Evolutionary conservation across 1,140 invertebrate species (phyloP).

Genomic region (Bicyclus anynana): DNA sequence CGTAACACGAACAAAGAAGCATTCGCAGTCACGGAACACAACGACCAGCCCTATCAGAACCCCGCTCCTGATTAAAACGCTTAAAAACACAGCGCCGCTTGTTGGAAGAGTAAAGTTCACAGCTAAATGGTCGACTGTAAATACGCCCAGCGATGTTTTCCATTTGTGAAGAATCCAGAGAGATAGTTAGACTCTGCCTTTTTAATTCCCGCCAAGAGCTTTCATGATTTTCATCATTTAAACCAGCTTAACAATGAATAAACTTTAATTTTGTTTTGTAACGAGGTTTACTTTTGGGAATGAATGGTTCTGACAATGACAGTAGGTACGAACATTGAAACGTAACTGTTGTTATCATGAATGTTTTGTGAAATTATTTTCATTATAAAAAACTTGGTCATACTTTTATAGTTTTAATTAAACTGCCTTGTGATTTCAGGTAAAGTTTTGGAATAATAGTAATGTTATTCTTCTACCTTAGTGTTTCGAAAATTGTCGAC

Average conservation of each 20-base stretch:
- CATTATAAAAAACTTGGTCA: no score
- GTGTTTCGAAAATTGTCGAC: no score
- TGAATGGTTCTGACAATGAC: not conserved
- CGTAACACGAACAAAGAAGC: constrained; percentile 22
- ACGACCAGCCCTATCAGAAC: constrained; percentile 6
- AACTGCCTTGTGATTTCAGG: no score
- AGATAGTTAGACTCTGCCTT: constrained; percentile 19
- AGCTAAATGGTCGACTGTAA: constrained; percentile 15
- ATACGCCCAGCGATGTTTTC: constrained; percentile 13
- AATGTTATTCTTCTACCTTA: no score
- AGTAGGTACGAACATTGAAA: no score
- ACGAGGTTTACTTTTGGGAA: not conserved
- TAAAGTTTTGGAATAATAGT: no score
- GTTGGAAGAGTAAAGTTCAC: constrained; percentile 8
- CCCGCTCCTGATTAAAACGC: constrained; percentile 18
- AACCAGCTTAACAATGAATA: constrained; percentile 1
- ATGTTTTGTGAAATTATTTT: no score
- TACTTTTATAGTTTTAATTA: no score
- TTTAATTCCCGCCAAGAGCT: constrained; percentile 8
- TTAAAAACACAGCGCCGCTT: constrained; percentile 5
- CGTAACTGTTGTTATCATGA: no score
- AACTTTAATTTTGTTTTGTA: not conserved
- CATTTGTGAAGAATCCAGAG: constrained; percentile 16
- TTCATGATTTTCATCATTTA: constrained; percentile 14
- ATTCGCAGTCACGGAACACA: constrained; percentile 8